Evolutionary conservation across 2,113 vertebrate species (phyloP).

Genomic region (Pampusana beccarii): DNA sequence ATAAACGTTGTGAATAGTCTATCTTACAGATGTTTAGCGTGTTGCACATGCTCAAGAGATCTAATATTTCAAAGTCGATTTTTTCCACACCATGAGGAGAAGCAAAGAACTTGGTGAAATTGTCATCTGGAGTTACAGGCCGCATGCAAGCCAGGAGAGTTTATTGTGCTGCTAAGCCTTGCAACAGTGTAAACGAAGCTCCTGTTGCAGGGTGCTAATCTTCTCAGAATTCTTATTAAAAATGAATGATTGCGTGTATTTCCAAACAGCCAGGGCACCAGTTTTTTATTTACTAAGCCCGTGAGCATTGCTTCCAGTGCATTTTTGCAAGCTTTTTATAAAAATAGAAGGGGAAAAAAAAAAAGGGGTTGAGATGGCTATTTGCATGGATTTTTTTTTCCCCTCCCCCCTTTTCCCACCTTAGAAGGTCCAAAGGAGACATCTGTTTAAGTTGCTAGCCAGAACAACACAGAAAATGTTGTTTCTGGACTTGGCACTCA

Average conservation of each 20-base stretch:
- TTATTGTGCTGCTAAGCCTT: conserved; percentile 17
- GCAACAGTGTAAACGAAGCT: conserved; percentile 28
- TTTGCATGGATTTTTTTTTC: background rate
- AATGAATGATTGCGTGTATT: conserved; percentile 48
- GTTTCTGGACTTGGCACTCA: background rate
- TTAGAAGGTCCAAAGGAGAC: background rate
- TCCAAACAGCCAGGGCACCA: background rate
- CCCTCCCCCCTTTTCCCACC: background rate
- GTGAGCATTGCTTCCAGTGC: background rate
- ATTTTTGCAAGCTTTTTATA: background rate
- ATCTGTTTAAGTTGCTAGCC: background rate
- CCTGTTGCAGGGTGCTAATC: conserved; percentile 59
- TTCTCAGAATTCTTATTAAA: conserved; percentile 68
- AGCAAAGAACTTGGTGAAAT: background rate
- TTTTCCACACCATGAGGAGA: conserved; percentile 12
- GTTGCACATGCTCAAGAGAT: conserved; percentile 42
- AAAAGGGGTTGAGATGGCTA: background rate
- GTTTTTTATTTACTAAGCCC: conserved; percentile 31
- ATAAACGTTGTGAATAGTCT: conserved; percentile 46
- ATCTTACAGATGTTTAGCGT: conserved; percentile 48
- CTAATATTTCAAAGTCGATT: conserved; percentile 59
- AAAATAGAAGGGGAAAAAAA: background rate
- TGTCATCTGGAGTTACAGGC: background rate
- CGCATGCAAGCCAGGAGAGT: background rate
- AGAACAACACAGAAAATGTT: background rate